Evolutionary conservation across 2,797 vertebrate genomes (phyloP).

Genomic region (Pangasius macronema): DNA sequence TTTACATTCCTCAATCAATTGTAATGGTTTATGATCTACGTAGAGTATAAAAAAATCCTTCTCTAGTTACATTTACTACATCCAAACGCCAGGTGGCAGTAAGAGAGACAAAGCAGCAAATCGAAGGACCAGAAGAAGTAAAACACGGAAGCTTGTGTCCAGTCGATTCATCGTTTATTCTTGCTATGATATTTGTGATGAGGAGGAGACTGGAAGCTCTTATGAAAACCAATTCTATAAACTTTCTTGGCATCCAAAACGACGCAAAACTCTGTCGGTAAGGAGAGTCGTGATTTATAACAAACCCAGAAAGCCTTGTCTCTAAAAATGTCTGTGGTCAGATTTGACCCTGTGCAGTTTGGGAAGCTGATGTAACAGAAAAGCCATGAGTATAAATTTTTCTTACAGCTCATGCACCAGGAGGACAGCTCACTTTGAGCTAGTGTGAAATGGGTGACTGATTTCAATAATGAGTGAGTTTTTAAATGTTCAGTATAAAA

Average conservation of each 20-base stretch:
- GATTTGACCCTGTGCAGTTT: not conserved
- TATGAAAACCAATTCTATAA: constrained; percentile 7
- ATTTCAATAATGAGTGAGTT: not conserved
- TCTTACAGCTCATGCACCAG: not conserved
- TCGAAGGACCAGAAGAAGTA: constrained; percentile 30
- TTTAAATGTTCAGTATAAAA: not conserved
- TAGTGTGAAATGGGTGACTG: not conserved
- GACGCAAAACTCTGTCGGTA: constrained; percentile 34
- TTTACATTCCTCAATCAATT: too few relatives aligned
- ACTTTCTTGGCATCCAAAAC: constrained; percentile 15
- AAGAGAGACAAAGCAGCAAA: not conserved
- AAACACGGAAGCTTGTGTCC: constrained; percentile 4
- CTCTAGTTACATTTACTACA: not conserved
- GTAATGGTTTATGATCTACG: too few relatives aligned
- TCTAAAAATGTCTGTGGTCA: not conserved
- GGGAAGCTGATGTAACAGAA: not conserved
- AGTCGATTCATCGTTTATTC: not conserved
- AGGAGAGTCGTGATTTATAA: constrained; percentile 17
- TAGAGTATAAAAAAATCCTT: too few relatives aligned
- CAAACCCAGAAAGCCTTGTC: not conserved
- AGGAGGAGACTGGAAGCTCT: constrained; percentile 18
- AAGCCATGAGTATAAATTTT: not conserved
- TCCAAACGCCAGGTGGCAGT: constrained; percentile 41
- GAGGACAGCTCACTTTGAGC: not conserved
- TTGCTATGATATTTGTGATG: not conserved